A percentile compares a stretch with the other conserved stretches of the same genome.
phyloP scores from a whole-genome alignment of 1,140 invertebrate species.

The Berghia stephanieae region DNA sequence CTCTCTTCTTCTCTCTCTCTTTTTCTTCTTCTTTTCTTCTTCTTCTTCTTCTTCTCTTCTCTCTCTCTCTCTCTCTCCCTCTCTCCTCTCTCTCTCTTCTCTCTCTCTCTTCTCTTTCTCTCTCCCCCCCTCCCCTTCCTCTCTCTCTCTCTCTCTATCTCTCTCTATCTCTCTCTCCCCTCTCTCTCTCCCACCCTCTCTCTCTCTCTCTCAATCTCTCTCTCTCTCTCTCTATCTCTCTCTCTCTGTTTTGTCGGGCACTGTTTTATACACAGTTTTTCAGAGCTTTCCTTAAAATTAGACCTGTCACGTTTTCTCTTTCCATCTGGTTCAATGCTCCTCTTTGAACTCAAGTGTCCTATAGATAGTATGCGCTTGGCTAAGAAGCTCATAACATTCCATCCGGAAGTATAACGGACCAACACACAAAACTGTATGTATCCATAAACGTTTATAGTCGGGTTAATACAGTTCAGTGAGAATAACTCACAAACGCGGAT shows the following conservation, averaged over 20 bases:
- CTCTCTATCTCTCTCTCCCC: not conserved
- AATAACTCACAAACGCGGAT: no score
- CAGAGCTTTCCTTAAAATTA: no score
- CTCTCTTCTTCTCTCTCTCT: not conserved
- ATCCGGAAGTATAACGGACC: no score
- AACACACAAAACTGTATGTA: no score
- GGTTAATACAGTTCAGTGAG: no score
- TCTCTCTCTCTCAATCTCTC: not conserved
- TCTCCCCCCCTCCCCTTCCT: not conserved
- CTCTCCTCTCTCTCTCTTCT: not conserved
- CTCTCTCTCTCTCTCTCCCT: not conserved
- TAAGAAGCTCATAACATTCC: no score
- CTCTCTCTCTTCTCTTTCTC: constrained; percentile 14
- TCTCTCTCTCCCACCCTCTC: not conserved
- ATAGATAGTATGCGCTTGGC: no score
- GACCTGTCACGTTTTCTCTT: no score
- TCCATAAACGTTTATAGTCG: no score
- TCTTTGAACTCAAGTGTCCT: no score
- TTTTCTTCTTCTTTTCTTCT: not conserved
- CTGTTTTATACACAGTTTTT: no score
- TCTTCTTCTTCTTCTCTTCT: not conserved
- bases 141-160: not conserved
- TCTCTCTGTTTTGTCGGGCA: not conserved
- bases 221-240: not conserved
- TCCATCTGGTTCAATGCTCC: no score